Conservation (phyloP, 2,797 vertebrate species). For the Hippopotamyrus pictus region DNA sequence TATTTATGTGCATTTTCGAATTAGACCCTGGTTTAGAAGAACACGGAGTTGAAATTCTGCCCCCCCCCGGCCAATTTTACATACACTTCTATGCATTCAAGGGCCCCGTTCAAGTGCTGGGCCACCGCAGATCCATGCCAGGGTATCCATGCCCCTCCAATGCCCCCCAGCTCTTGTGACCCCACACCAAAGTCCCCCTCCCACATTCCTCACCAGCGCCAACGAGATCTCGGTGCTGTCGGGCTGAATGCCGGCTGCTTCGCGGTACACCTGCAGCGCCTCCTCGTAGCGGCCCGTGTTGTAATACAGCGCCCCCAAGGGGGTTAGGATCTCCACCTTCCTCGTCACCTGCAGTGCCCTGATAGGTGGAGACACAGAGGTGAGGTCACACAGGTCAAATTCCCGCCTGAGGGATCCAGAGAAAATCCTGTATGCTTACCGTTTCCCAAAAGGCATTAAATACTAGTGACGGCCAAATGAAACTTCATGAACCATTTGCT, state of each 20-base stretch:
- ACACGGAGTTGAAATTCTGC: not conserved
- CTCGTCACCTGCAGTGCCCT: slow-evolving; percentile 81
- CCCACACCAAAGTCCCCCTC: not conserved
- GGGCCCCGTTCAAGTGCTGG: not conserved
- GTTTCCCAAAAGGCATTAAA: not conserved
- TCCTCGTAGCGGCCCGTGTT: slow-evolving; percentile 88
- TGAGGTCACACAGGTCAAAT: not conserved
- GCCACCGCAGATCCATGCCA: not conserved
- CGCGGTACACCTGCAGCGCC: slow-evolving; percentile 79
- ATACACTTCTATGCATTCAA: not conserved
- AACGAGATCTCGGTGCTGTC: slow-evolving; percentile 75
- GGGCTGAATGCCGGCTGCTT: slow-evolving; percentile 73
- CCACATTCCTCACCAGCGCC: slow-evolving; percentile 71
- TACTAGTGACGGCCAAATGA: not conserved
- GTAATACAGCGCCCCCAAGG: slow-evolving; percentile 87
- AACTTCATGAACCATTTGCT: not conserved
- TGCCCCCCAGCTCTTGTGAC: not conserved
- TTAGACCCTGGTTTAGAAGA: not conserved
- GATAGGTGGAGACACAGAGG: slow-evolving; percentile 27
- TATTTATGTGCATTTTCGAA: not conserved
- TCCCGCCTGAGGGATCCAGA: not conserved
- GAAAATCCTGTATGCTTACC: not conserved
- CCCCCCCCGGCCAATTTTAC: not conserved
- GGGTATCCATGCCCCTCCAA: not conserved
- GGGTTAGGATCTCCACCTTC: slow-evolving; percentile 79